A percentile compares a stretch with the other conserved stretches of the same genome.
Evolutionary conservation across 2,888 invertebrate species (phyloP).

Genomic region (Lochmaea capreae): DNA sequence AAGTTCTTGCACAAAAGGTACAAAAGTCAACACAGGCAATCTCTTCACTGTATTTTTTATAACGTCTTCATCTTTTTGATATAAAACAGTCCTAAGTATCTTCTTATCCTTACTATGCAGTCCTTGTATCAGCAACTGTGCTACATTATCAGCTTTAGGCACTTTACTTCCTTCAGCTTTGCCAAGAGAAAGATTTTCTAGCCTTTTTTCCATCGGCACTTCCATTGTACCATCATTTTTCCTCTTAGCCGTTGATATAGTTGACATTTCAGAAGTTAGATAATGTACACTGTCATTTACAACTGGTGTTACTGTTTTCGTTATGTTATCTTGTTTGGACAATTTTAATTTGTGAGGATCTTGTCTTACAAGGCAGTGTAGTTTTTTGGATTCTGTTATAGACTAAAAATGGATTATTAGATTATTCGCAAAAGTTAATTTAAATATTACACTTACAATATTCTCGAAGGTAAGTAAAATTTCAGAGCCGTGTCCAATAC

Average conservation of each 20-base stretch:
- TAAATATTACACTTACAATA: constrained; percentile 63
- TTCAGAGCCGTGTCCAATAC: constrained; percentile 71
- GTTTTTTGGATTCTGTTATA: constrained; percentile 60
- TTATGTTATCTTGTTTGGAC: constrained; percentile 55
- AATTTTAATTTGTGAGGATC: constrained; percentile 56
- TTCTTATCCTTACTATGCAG: constrained; percentile 85
- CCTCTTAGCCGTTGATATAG: constrained; percentile 57
- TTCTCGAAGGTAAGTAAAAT: constrained; percentile 72
- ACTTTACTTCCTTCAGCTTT: constrained; percentile 67
- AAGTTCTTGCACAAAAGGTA: constrained; percentile 79
- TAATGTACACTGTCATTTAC: constrained; percentile 67
- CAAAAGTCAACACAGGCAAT: constrained; percentile 81
- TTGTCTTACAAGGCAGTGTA: constrained; percentile 66
- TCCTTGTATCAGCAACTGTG: constrained; percentile 85
- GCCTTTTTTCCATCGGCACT: constrained; percentile 84
- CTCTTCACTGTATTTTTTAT: constrained; percentile 80
- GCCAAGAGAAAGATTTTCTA: constrained; percentile 83
- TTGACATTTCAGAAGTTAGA: constrained; percentile 63
- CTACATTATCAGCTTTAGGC: constrained; percentile 78
- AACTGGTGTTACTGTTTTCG: constrained; percentile 65
- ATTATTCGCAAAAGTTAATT: constrained; percentile 2
- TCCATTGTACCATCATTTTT: constrained; percentile 65
- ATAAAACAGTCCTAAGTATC: constrained; percentile 80
- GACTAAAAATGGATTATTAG: constrained; percentile 45
- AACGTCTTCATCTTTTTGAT: constrained; percentile 73